Evolutionary conservation across 1,140 invertebrate genomes (phyloP).

Genomic region (Steinernema khuongi): DNA sequence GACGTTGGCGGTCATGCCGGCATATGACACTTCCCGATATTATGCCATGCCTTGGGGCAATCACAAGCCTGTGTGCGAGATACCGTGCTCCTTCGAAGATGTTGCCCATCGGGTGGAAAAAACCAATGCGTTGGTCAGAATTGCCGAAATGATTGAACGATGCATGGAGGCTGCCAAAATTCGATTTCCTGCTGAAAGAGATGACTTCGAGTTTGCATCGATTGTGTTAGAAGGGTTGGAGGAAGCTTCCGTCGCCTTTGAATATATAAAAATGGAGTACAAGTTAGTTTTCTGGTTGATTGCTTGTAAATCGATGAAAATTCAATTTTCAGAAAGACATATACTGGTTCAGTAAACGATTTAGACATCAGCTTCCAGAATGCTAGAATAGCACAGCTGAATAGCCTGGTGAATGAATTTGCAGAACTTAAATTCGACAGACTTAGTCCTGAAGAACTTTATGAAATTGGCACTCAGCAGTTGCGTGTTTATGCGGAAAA

Average conservation of each 20-base stretch:
- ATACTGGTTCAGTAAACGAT: conserved; percentile 15
- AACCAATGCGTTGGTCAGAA: conserved; percentile 42
- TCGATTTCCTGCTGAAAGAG: conserved; percentile 16
- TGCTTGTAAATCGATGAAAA: not conserved
- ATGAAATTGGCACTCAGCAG: not conserved
- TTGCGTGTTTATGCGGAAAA: not conserved
- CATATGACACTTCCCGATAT: conserved; percentile 39
- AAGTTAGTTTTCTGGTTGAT: not conserved
- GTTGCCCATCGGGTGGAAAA: conserved; percentile 36
- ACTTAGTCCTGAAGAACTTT: not conserved
- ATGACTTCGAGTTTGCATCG: conserved; percentile 31
- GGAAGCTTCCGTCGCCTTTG: conserved; percentile 28
- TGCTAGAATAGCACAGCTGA: conserved; percentile 27
- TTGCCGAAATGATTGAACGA: conserved; percentile 25
- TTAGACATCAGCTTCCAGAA: conserved; percentile 32
- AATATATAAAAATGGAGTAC: conserved; percentile 11
- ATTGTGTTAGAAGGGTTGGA: conserved; percentile 32
- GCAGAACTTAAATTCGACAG: conserved; percentile 27
- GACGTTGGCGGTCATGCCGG: conserved; percentile 48
- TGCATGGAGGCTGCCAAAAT: conserved; percentile 26
- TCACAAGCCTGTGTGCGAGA: conserved; percentile 48
- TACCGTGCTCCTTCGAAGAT: conserved; percentile 38
- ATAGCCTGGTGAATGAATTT: conserved; percentile 24
- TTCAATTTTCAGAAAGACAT: not conserved
- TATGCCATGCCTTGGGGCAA: conserved; percentile 55